Percentiles rank a stretch among this genome's conserved stretches.
Evolutionary conservation across 1,140 invertebrate genomes (phyloP).

Genomic region (Atta texana): DNA sequence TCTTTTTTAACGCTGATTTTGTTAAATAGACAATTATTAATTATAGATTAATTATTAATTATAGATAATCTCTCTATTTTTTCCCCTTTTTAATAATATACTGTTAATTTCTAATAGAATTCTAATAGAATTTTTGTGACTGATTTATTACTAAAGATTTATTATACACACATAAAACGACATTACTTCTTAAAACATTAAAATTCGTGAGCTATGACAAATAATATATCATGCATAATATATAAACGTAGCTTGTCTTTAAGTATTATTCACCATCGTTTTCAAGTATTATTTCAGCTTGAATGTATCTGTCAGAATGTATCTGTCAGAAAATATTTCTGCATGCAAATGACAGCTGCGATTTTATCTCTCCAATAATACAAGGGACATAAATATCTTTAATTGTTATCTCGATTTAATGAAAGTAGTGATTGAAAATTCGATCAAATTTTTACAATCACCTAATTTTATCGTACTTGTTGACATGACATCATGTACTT

Average conservation of each 20-base stretch:
- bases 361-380: background rate
- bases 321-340: background rate
- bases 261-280: no score
- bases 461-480: slow-evolving; percentile 1
- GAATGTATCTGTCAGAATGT: background rate
- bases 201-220: background rate
- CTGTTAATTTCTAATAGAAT: background rate
- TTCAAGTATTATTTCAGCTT: background rate
- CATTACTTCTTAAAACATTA: background rate
- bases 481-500: background rate
- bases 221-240: background rate
- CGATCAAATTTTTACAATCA: background rate
- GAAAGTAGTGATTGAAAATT: background rate
- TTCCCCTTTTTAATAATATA: background rate
- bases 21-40: no score
- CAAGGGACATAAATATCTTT: background rate
- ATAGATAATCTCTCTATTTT: background rate
- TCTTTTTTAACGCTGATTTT: no score
- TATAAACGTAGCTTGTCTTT: background rate
- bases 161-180: background rate
- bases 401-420: background rate
- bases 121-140: background rate
- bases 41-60: no score
- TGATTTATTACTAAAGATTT: background rate
- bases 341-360: background rate